Percentiles rank a stretch among this genome's conserved stretches.
Evolutionary conservation across 2,797 vertebrate species (phyloP).

Genomic region (Etheostoma nigrum): DNA sequence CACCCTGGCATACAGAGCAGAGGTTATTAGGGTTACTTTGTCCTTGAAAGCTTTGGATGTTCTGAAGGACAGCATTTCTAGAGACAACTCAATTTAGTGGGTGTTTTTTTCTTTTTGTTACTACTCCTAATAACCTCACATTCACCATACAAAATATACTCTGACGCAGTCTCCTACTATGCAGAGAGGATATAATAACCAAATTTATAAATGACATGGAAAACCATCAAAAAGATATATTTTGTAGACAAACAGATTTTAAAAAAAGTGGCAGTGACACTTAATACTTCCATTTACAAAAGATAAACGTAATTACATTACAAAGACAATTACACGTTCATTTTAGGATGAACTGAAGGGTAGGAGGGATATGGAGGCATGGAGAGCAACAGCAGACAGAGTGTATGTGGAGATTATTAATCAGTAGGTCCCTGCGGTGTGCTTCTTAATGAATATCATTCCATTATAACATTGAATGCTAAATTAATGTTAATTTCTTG

Average conservation of each 20-base stretch:
- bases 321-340: constrained; percentile 26
- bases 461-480: constrained; percentile 46
- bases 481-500: constrained; percentile 42
- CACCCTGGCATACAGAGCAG: constrained; percentile 55
- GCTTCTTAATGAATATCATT: constrained; percentile 58
- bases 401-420: constrained; percentile 63
- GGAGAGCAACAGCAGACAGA: constrained; percentile 41
- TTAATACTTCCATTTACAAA: constrained; percentile 27
- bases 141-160: constrained; percentile 17
- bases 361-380: constrained; percentile 24
- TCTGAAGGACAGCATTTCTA: constrained; percentile 70
- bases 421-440: constrained; percentile 45
- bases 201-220: constrained; percentile 33
- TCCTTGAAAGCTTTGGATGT: constrained; percentile 80
- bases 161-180: not conserved
- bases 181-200: constrained; percentile 5
- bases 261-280: not conserved
- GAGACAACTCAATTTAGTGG: constrained; percentile 26
- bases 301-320: constrained; percentile 22
- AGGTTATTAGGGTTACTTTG: constrained; percentile 72
- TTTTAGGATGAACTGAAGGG: constrained; percentile 12
- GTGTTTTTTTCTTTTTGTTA: constrained; percentile 17
- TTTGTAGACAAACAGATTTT: constrained; percentile 17
- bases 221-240: constrained; percentile 6
- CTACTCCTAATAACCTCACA: not conserved